Base-by-base conservation (phyloP, 2,113 vertebrate genomes). In the Beaufortia kweichowensis region DNA sequence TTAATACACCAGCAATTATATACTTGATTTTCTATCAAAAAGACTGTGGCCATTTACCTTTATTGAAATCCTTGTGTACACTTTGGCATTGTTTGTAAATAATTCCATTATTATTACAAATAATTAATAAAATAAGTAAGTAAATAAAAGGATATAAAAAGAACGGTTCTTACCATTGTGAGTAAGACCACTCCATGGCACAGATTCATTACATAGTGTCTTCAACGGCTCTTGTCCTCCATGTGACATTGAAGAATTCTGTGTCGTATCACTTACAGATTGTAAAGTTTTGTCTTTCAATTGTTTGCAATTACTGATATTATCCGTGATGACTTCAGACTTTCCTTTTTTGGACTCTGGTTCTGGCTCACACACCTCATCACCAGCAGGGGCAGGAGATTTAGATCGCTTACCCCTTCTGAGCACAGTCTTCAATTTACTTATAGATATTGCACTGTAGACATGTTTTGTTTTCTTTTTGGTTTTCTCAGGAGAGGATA, bases 361-460 rank as follows among this genome's bases (percentile, higher is more conserved):
- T 56, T 75, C 78, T 48, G 83, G 43, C 6, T 63, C 14, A 21
- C 48, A 74, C 39, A 55, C 53, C 23, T 12, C 31, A 21, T 15
- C 3, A 26, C 53, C 53, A 23, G 15, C n/a, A 21, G 39, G 15
- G 6, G 35, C 31, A 31, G 55, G 6, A 28, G 81, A 63, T 2
- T 10, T 33, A 65, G 81, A 84, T 65, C 77, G 83, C 65, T 87
- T 92, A 77, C 79, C 84, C 62, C 77, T 85, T 53, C 79, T 84
- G 39, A 90, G 79, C 69, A 88, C 83, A 0, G 87, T 86, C 61
- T 88, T 92, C n/a, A 90, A 75, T 81, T 86, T 87, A 48, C 71
- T 85, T 26, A 89, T 76, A 28, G 81, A 84, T 66, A 84, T 84
- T 56, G 82, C 61, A 85, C 57, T 75, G 68, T 79, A 56, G 53